Base-by-base conservation (phyloP, 2,797 vertebrate species). In the Etheostoma nigrum region DNA sequence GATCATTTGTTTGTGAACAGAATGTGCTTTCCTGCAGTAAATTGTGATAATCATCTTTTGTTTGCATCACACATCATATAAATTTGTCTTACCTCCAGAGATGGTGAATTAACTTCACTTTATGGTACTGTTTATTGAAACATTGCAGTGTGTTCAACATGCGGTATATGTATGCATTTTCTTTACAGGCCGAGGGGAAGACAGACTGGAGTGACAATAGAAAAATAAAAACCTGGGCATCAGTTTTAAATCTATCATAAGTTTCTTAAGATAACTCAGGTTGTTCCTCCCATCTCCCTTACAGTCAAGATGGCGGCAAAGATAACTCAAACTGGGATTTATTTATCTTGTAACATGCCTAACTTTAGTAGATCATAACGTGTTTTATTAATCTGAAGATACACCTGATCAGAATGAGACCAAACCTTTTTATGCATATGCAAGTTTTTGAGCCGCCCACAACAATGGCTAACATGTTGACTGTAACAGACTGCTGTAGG, bases 1-100 rank as follows among this genome's bases (percentile, higher is more conserved):
- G 67, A 59, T 86, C 78, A 79, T 73, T 65, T 36, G 74, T 71
- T 64, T 60, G 49, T 49, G 63, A 69, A 73, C 44, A 73, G 53
- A 83, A 61, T 76, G 51, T 63, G 67, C 84, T 65, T 77, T 81
- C 58, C 71, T 64, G 33, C 13, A 1, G 48, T 67, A 73, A 72
- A 77, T 64, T 70, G n/a, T 70, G 45, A 77, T 83, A 52, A 81
- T 74, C 52, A 62, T 76, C 52, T 66, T 67, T 42, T 19, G 12
- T 74, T 78, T 66, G 45, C 30, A 59, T 71, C 58, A 57, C 53
- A 57, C 44, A 57, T 23, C 21, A 23, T 23, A 23, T 68, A 48
- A 19, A 73, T 67, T n/a, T 57, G 9, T 40, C 15, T 54, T 59
- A 12, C 40, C 57, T 64, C n/a, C 12, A 51, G 42, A 66, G 71